Evolutionary conservation across 2,888 invertebrate species (phyloP).

Genomic region (Oxycera nigricornis): DNA sequence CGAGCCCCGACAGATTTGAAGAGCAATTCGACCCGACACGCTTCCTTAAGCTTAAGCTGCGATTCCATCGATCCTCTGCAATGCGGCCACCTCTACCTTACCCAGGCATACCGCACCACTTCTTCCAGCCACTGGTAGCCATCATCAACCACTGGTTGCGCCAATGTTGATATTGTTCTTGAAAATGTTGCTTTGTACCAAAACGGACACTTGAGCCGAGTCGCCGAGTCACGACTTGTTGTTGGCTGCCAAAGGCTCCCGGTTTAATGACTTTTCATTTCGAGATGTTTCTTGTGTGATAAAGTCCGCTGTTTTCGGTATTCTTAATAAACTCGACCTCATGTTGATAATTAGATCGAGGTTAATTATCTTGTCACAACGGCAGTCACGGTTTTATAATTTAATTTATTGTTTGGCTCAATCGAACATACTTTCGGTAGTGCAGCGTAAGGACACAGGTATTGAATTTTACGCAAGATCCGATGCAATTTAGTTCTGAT

Average conservation of each 20-base stretch:
- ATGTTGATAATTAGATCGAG: slow-evolving; percentile 38
- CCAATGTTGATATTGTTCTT: slow-evolving; percentile 24
- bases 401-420: slow-evolving; percentile 12
- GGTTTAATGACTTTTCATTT: slow-evolving; percentile 25
- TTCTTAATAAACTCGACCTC: slow-evolving; percentile 30
- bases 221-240: slow-evolving; percentile 32
- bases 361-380: slow-evolving; percentile 36
- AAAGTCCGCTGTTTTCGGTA: slow-evolving; percentile 27
- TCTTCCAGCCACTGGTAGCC: too few species aligned
- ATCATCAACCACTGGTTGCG: too few species aligned
- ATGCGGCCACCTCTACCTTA: background rate
- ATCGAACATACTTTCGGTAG: background rate
- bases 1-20: slow-evolving; percentile 1
- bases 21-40: slow-evolving; percentile 22
- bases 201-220: background rate
- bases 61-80: background rate
- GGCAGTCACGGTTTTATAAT: slow-evolving; percentile 36
- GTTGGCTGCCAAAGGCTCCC: slow-evolving; percentile 26
- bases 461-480: too few species aligned
- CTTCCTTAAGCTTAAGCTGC: slow-evolving; percentile 15
- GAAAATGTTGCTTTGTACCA: slow-evolving; percentile 20
- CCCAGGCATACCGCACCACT: too few species aligned
- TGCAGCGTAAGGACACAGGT: too few species aligned
- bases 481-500: too few species aligned
- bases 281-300: slow-evolving; percentile 17